phyloP scores from a whole-genome alignment of 2,113 vertebrate genomes.

The Actenoides lindsayi region DNA sequence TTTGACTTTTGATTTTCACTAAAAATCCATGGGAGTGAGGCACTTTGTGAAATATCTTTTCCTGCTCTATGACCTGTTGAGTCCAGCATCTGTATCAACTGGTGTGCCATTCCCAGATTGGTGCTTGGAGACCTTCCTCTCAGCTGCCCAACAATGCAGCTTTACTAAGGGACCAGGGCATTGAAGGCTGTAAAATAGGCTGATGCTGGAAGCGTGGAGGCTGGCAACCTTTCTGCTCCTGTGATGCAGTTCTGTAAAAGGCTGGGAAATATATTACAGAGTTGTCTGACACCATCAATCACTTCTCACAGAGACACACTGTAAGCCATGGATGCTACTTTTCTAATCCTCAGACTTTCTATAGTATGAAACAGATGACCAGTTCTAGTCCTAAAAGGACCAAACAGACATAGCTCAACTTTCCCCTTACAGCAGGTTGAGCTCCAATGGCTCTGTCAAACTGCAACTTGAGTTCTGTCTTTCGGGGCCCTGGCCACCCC shows the following conservation, averaged over 20 bases:
- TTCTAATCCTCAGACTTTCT: background rate
- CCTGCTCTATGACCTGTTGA: background rate
- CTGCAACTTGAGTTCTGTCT: slow-evolving; percentile 11
- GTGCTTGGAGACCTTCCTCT: rapidly evolving
- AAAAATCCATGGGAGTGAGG: background rate
- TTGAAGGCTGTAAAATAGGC: background rate
- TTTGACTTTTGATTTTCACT: background rate
- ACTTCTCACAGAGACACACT: background rate
- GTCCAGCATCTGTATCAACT: background rate
- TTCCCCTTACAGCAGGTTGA: background rate
- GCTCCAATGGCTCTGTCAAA: background rate
- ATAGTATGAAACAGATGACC: background rate
- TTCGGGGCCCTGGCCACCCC: background rate
- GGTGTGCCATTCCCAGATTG: background rate
- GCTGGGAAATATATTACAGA: background rate
- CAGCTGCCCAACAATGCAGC: background rate
- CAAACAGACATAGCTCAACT: slow-evolving; percentile 13
- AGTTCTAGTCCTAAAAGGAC: background rate
- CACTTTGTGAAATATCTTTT: background rate
- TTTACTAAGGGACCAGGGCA: background rate
- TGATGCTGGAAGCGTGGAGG: rapidly evolving
- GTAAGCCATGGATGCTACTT: background rate
- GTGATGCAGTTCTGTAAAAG: background rate
- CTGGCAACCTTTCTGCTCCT: background rate
- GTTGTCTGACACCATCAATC: background rate